A percentile compares a stretch with the other conserved stretches of the same genome.
phyloP scores from a whole-genome alignment of 1,140 invertebrate species.

The Aphidius ervi region DNA sequence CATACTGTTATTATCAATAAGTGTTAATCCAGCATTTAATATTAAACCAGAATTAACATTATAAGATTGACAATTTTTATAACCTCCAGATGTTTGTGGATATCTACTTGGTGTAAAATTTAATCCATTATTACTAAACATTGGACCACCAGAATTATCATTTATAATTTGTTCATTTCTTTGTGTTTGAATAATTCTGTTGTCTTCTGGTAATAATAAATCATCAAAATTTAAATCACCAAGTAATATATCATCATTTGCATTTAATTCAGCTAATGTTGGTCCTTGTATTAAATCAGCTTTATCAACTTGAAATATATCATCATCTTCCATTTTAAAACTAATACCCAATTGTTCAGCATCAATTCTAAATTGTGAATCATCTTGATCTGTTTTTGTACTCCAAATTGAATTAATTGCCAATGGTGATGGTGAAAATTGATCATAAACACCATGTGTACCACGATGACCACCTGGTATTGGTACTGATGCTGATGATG shows the following conservation, averaged over 20 bases:
- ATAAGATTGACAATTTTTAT: constrained; percentile 36
- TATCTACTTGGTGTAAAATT: constrained; percentile 46
- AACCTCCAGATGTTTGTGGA: constrained; percentile 39
- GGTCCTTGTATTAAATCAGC: constrained; percentile 78
- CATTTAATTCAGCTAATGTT: constrained; percentile 82
- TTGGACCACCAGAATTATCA: constrained; percentile 23
- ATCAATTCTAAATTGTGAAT: constrained; percentile 41
- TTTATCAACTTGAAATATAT: constrained; percentile 86
- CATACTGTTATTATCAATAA: constrained; percentile 33
- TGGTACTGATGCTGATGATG: constrained; percentile 47
- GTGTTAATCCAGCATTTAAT: constrained; percentile 36
- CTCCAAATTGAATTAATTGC: constrained; percentile 39
- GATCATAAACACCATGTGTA: constrained; percentile 39
- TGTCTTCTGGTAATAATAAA: constrained; percentile 68
- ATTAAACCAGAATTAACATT: constrained; percentile 34
- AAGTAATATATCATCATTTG: constrained; percentile 74
- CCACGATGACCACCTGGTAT: constrained; percentile 48
- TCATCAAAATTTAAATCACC: constrained; percentile 84
- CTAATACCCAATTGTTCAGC: constrained; percentile 42
- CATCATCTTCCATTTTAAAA: constrained; percentile 79
- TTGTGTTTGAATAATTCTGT: constrained; percentile 37
- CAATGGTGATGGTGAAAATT: constrained; percentile 49
- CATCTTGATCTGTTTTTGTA: constrained; percentile 35
- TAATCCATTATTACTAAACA: constrained; percentile 29
- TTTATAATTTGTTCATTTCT: constrained; percentile 23